These are phyloP conservation scores for Podiceps cristatus DNA, from an alignment of 2,113 vertebrate species.

Conservation along the genomic window DNA sequence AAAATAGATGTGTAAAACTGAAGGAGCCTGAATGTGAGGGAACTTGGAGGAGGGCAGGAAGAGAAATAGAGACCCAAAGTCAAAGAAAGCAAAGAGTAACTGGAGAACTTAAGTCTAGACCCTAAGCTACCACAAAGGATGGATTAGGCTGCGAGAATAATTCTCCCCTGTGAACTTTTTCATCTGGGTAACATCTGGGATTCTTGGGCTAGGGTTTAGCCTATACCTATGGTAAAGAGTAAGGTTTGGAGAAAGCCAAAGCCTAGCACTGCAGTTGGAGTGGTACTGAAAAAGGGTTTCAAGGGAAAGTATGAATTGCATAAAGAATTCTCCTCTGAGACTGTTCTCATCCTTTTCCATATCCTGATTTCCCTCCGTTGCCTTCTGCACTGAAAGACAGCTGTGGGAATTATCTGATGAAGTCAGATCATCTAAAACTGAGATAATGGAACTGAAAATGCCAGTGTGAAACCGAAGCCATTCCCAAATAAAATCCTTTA, in stretches of 20 bases:
- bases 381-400: not conserved
- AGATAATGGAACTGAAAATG: not conserved
- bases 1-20: not conserved
- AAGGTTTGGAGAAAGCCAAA: not conserved
- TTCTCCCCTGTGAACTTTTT: not conserved
- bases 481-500: not conserved
- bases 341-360: not conserved
- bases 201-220: not conserved
- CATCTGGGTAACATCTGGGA: not conserved
- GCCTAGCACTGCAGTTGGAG: not conserved
- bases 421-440: not conserved
- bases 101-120: not conserved
- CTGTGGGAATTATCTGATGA: constrained; percentile 22
- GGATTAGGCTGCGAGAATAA: not conserved
- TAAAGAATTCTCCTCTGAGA: not conserved
- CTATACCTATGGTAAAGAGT: not conserved
- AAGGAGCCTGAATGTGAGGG: not conserved
- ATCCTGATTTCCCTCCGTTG: not conserved
- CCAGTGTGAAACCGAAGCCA: not conserved
- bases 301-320: not conserved
- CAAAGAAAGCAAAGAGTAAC: not conserved
- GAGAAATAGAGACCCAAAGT: not conserved
- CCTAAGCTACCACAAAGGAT: not conserved
- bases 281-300: not conserved
- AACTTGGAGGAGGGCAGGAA: not conserved